phyloP scores from a whole-genome alignment of 2,797 vertebrate species.

The Aldrovandia affinis region DNA sequence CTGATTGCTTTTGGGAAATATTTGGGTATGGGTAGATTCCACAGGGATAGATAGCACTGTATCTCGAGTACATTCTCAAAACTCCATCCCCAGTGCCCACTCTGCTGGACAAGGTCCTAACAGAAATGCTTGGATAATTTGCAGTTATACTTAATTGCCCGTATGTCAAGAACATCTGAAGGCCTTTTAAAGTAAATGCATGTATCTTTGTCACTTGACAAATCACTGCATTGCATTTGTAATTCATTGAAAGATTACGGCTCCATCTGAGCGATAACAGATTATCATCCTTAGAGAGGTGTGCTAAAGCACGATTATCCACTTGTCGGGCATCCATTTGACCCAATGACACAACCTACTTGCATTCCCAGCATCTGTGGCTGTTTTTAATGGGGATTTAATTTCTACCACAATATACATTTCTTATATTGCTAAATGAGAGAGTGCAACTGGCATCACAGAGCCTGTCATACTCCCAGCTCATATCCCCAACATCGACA shows the following conservation, averaged over 20 bases:
- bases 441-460: not conserved
- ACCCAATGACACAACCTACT: slow-evolving; percentile 59
- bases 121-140: slow-evolving; percentile 42
- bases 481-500: not conserved
- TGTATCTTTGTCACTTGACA: slow-evolving; percentile 56
- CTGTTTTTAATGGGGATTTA: slow-evolving; percentile 47
- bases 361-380: slow-evolving; percentile 68
- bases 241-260: slow-evolving; percentile 68
- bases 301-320: slow-evolving; percentile 77
- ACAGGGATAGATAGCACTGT: not conserved
- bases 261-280: slow-evolving; percentile 70
- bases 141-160: slow-evolving; percentile 53
- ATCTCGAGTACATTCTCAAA: not conserved
- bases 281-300: slow-evolving; percentile 76
- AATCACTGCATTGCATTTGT: slow-evolving; percentile 73
- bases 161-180: slow-evolving; percentile 41
- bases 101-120: slow-evolving; percentile 33
- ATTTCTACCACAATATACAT: not conserved
- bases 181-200: slow-evolving; percentile 68
- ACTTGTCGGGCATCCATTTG: slow-evolving; percentile 69
- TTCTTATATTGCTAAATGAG: not conserved
- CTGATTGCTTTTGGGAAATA: not conserved
- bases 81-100: not conserved
- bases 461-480: not conserved
- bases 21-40: not conserved